Evolutionary conservation across 1,140 invertebrate species (phyloP).

Genomic region (Aphelenchoides avenae): DNA sequence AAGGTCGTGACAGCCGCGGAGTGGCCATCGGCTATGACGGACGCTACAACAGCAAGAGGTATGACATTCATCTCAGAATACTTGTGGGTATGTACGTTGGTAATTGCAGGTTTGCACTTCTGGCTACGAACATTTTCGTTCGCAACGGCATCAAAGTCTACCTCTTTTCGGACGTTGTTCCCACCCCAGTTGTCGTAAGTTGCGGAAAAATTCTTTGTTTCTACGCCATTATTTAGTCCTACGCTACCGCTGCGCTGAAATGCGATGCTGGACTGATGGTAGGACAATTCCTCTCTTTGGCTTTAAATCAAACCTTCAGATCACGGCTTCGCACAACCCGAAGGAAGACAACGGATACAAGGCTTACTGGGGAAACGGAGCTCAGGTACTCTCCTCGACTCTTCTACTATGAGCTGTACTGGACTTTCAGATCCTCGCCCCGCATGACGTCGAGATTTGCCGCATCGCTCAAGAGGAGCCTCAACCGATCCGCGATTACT

Average conservation of each 20-base stretch:
- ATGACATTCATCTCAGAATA: neutral
- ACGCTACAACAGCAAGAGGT: constrained; percentile 75
- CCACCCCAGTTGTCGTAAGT: constrained; percentile 80
- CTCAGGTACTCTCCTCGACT: constrained; percentile 66
- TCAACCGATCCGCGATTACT: constrained; percentile 67
- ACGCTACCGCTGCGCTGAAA: constrained; percentile 44
- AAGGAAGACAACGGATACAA: constrained; percentile 99
- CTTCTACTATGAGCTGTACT: constrained; percentile 4
- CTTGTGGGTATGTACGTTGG: too few species aligned
- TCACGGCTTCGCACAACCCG: constrained; percentile 97
- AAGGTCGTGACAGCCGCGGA: constrained; percentile 65
- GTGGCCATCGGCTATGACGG: constrained; percentile 91
- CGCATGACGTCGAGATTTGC: constrained; percentile 83
- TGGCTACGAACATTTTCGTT: constrained; percentile 79
- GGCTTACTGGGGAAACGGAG: constrained; percentile 83
- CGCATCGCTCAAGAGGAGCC: constrained; percentile 73
- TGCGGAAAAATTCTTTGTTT: constrained; percentile 9
- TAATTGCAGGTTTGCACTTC: constrained; percentile 80
- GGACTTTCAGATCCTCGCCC: constrained; percentile 74
- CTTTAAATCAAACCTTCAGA: constrained; percentile 69
- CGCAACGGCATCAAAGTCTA: constrained; percentile 74
- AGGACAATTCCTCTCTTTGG: neutral
- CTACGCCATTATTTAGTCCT: constrained; percentile 35
- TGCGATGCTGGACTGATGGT: constrained; percentile 48
- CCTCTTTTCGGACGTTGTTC: constrained; percentile 73